These are phyloP conservation scores for Dendrolimus houi DNA, from an alignment of 2,888 invertebrate genomes.

Conservation along the genomic window DNA sequence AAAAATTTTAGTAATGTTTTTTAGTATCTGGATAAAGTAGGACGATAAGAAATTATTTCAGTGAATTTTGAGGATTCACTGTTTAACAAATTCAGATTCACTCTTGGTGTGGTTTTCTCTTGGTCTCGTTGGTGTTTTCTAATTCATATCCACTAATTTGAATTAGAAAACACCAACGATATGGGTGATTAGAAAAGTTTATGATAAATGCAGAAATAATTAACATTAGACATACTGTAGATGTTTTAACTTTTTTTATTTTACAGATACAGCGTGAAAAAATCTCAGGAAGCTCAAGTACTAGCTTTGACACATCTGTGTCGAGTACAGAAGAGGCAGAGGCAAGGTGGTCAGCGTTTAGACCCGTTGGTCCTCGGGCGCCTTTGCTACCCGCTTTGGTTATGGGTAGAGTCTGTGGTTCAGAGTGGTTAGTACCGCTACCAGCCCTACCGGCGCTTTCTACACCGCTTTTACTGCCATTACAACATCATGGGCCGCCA, in stretches of 20 bases:
- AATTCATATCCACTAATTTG: too few species aligned
- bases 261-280: conserved; percentile 52
- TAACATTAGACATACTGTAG: not conserved
- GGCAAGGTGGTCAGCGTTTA: conserved; percentile 64
- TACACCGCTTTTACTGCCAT: conserved; percentile 50
- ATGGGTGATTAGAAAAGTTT: not conserved
- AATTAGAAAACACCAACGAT: not conserved
- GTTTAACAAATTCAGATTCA: too few species aligned
- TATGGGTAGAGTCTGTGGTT: conserved; percentile 70
- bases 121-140: too few species aligned
- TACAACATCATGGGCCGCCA: conserved; percentile 52
- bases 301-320: conserved; percentile 46
- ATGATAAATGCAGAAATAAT: too few species aligned
- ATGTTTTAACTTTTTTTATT: not conserved
- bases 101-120: too few species aligned
- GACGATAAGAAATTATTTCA: too few species aligned
- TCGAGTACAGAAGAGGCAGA: conserved; percentile 54
- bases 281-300: conserved; percentile 25
- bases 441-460: conserved; percentile 60
- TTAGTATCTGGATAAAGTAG: too few species aligned
- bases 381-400: conserved; percentile 62
- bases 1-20: too few species aligned
- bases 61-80: too few species aligned
- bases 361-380: conserved; percentile 65
- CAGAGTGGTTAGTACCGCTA: conserved; percentile 67